A percentile compares a stretch with the other conserved stretches of the same genome.
Conservation (phyloP, 2,113 vertebrate genomes). For the Forbesichthys agassizii region DNA sequence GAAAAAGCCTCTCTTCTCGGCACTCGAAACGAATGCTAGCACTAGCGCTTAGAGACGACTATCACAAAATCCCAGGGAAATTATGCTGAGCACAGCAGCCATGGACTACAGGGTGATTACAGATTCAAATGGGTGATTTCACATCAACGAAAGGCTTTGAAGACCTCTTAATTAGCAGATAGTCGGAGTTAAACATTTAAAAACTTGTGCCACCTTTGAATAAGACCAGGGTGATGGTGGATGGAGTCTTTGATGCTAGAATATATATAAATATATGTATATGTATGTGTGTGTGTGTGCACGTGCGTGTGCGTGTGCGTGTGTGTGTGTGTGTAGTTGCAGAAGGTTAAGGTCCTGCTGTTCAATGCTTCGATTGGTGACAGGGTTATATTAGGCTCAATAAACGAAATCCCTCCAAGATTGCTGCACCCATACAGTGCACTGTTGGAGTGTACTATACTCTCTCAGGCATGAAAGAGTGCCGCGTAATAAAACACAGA, state of each 20-base stretch:
- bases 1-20: slow-evolving; percentile 48
- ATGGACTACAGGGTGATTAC: slow-evolving; percentile 81
- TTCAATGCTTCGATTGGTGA: no score
- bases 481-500: slow-evolving; percentile 51
- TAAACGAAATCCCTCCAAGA: not conserved
- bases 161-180: slow-evolving; percentile 89
- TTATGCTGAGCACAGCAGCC: slow-evolving; percentile 81
- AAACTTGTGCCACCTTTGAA: slow-evolving; percentile 79
- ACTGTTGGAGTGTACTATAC: no score
- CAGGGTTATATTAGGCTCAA: no score
- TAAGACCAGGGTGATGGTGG: slow-evolving; percentile 28
- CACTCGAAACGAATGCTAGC: slow-evolving; percentile 41
- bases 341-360: no score
- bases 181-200: slow-evolving; percentile 72
- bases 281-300: not conserved
- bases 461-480: slow-evolving; percentile 41
- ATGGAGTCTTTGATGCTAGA: slow-evolving; percentile 82
- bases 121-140: slow-evolving; percentile 91
- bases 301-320: not conserved
- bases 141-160: slow-evolving; percentile 88
- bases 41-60: slow-evolving; percentile 65
- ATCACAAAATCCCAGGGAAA: slow-evolving; percentile 69
- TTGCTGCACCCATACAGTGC: slow-evolving; percentile 22
- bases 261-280: slow-evolving; percentile 76
- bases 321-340: not conserved